Evolutionary conservation across 1,140 invertebrate species (phyloP).

Genomic region (Harpegnathos saltator): DNA sequence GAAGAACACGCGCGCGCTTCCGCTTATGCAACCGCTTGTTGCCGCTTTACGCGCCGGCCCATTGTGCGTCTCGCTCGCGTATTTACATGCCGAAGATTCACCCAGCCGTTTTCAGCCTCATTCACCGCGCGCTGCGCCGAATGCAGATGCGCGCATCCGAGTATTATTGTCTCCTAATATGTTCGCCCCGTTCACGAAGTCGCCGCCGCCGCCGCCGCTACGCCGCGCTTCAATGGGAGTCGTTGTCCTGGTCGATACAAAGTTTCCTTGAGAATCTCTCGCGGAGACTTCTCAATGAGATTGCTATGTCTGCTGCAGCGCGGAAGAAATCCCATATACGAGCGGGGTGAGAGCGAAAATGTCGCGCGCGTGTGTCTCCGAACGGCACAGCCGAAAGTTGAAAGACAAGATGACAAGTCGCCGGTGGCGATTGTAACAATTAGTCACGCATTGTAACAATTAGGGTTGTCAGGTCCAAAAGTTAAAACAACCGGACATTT

Average conservation of each 20-base stretch:
- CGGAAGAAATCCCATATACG: slow-evolving; percentile 28
- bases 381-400: no score
- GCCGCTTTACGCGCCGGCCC: slow-evolving; percentile 62
- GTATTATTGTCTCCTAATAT: slow-evolving; percentile 68
- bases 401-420: not conserved
- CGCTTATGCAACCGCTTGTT: slow-evolving; percentile 74
- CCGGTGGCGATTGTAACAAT: not conserved
- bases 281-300: slow-evolving; percentile 12
- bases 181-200: slow-evolving; percentile 48
- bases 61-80: slow-evolving; percentile 65
- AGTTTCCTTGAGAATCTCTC: slow-evolving; percentile 25
- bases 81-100: slow-evolving; percentile 70
- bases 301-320: not conserved
- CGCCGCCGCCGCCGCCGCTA: slow-evolving; percentile 7
- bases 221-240: slow-evolving; percentile 44
- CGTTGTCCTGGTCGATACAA: slow-evolving; percentile 41
- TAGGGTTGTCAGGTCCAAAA: no score
- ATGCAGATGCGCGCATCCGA: slow-evolving; percentile 55
- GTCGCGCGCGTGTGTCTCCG: no score
- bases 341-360: no score
- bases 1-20: slow-evolving; percentile 57
- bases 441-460: not conserved
- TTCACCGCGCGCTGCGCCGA: slow-evolving; percentile 52
- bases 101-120: slow-evolving; percentile 63
- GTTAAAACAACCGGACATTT: no score